Percentiles rank a stretch among this genome's conserved stretches.
Conservation (phyloP, 2,113 vertebrate genomes). For the Sinocyclocheilus anophthalmus region DNA sequence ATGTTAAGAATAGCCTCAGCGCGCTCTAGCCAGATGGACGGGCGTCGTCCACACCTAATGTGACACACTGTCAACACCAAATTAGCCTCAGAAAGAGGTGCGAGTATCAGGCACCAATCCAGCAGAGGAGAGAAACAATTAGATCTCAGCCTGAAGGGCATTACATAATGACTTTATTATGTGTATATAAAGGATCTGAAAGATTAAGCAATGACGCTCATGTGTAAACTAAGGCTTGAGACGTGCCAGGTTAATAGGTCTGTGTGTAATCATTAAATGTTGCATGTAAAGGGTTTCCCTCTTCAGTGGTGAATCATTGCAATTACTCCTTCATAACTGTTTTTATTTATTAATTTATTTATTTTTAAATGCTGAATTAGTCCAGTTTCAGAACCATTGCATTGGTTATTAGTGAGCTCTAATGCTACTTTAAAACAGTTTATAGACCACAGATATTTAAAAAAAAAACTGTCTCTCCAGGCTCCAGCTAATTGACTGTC, state of each 20-base stretch:
- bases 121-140: conserved; percentile 39
- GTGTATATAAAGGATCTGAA: background rate
- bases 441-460: conserved; percentile 51
- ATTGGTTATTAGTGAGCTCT: conserved; percentile 16
- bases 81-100: conserved; percentile 52
- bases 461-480: conserved; percentile 50
- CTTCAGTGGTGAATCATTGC: background rate
- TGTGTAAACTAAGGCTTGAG: background rate
- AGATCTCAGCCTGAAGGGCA: conserved; percentile 30
- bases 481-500: conserved; percentile 54
- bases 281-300: background rate
- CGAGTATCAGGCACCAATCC: conserved; percentile 31
- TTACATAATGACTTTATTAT: conserved; percentile 37
- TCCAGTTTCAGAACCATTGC: conserved; percentile 32
- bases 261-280: background rate
- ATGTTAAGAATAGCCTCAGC: conserved; percentile 54
- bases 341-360: background rate
- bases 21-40: conserved; percentile 56
- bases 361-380: background rate
- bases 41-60: conserved; percentile 43
- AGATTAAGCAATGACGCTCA: background rate
- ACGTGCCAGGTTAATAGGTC: background rate
- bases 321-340: background rate
- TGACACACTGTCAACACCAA: conserved; percentile 52
- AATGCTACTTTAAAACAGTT: conserved; percentile 39